Percentiles rank a stretch among this genome's conserved stretches.
Evolutionary conservation across 2,113 vertebrate genomes (phyloP).

Genomic region (Catagonus wagneri): DNA sequence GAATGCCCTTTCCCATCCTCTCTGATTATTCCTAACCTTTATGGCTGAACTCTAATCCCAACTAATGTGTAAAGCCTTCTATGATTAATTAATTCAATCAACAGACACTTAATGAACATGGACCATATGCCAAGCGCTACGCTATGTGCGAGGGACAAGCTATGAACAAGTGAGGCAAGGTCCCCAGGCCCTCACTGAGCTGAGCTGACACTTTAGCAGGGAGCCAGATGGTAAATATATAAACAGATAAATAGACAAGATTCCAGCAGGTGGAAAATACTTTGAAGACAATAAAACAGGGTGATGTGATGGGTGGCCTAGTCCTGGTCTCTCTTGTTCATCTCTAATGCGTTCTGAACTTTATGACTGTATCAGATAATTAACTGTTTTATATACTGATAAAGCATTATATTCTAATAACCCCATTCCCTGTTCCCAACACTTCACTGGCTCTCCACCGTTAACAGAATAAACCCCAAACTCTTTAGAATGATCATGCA

Average conservation of each 20-base stretch:
- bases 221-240: conserved; percentile 60
- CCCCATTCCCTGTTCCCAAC: not conserved
- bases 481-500: no score
- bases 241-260: conserved; percentile 44
- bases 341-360: conserved; percentile 1
- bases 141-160: not conserved
- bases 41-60: not conserved
- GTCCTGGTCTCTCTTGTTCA: not conserved
- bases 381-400: not conserved
- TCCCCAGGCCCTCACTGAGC: not conserved
- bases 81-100: conserved; percentile 29
- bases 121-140: not conserved
- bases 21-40: not conserved
- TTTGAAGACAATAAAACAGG: conserved; percentile 16
- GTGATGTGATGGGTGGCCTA: not conserved
- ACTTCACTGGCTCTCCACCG: not conserved
- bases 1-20: not conserved
- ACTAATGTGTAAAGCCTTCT: not conserved
- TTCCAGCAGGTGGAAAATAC: conserved; percentile 29
- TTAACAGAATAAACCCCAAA: no score
- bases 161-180: not conserved
- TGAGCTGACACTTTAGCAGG: not conserved
- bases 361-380: conserved; percentile 29
- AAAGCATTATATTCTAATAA: conserved; percentile 16
- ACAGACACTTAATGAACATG: not conserved